Base-by-base conservation (phyloP, 1,140 invertebrate species). In the Microplitis demolitor region DNA sequence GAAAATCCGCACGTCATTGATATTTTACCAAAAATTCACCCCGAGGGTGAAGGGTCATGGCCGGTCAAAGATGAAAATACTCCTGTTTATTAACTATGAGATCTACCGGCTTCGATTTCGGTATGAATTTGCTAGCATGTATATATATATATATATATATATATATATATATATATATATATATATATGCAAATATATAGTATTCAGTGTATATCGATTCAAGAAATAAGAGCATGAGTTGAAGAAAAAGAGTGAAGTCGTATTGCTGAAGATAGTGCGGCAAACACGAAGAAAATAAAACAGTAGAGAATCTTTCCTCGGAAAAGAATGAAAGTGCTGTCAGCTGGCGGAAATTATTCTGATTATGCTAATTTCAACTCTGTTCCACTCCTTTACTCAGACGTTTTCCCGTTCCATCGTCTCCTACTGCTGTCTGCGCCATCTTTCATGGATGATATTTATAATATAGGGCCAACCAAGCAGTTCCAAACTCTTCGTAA, bases 331-430 rank as follows among this genome's bases (percentile, higher is more conserved):
- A 86, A 84, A 84, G 84, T 83, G 85, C 85, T 87, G 87, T 88
- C 86, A 88, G 85, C 87, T 88, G 87, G 85, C 85, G 84, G 85
- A 86, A 87, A 88, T 88, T 87, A 88, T 88, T 88, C 86, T 88
- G 86, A 88, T 88, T 88, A 87, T 88, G 87, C 87, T 88, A 88
- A 88, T 88, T 88, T 84, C 83, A 82, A 84, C 85, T 87, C 85
- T 87, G 85, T 87, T 87, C 85, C 85, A 87, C 86, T 87, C 86
- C 84, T 87, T 87, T 86, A 86, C 84, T 85, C 84, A 83, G 78
- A 77, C 82, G 78, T 74, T 72, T 56, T 70, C 61, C 72, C 67
- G 45, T 61, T 62, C 73, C 77, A 76, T 75, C 73, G 73, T 71
- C 69, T 76, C 77, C 77, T 76, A 70, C 69, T 77, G 74, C 86